Percentiles rank a stretch among this genome's conserved stretches.
These are phyloP conservation scores for Globodera rostochiensis DNA, from an alignment of 1,140 invertebrate species.

Conservation along the genomic window DNA sequence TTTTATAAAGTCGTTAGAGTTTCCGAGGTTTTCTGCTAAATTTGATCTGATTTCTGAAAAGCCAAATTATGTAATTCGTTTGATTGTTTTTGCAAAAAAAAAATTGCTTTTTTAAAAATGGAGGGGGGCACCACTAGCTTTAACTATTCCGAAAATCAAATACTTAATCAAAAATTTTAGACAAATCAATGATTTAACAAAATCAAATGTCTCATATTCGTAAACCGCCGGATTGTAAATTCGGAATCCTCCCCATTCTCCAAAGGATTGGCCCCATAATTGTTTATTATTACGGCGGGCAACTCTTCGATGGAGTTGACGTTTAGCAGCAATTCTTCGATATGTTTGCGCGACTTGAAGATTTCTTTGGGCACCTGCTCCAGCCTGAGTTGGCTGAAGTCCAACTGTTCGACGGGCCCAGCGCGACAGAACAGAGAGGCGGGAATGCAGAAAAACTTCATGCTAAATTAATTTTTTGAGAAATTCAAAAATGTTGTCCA, in stretches of 20 bases:
- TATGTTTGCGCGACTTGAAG: conserved; percentile 64
- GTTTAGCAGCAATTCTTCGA: conserved; percentile 95
- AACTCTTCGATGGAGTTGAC: conserved; percentile 90
- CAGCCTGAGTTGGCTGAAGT: conserved; percentile 44
- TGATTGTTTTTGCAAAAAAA: too few relatives aligned
- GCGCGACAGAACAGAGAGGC: conserved; percentile 43
- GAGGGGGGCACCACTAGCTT: too few relatives aligned
- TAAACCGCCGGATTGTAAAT: not conserved
- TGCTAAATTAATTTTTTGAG: not conserved
- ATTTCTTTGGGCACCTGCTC: conserved; percentile 51
- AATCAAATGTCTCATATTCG: not conserved
- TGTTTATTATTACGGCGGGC: conserved; percentile 71
- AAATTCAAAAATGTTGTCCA: too few relatives aligned
- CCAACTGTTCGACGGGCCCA: conserved; percentile 44
- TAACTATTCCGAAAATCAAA: too few relatives aligned
- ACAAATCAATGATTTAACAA: not conserved
- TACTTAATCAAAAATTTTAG: too few relatives aligned
- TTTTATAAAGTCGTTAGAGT: not conserved
- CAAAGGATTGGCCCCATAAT: too few relatives aligned
- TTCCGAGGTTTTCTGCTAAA: not conserved
- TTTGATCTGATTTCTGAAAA: too few relatives aligned
- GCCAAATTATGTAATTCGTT: too few relatives aligned
- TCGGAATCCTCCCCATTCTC: too few relatives aligned
- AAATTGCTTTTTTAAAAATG: too few relatives aligned
- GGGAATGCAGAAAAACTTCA: conserved; percentile 53